Evolutionary conservation across 2,113 vertebrate species (phyloP), one percentile per base, ranked within the genome.

Genomic region (Butorides virescens): DNA sequence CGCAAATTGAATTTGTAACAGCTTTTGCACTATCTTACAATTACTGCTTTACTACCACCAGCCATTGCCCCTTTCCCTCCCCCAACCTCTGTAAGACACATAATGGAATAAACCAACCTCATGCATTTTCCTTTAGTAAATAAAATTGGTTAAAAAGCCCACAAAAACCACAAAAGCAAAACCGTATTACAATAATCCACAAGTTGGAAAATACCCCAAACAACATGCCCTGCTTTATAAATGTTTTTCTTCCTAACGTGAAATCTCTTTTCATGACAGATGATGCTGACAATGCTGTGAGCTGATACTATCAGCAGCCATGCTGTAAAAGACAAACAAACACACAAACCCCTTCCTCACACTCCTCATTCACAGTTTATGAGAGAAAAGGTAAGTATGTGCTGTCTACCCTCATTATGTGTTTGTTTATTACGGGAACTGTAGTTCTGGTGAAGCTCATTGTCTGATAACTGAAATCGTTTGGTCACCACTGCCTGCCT

Each of bases 1-100:
- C 81, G 97, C 92, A 97, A 93, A 97, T 95, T 93, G 93, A 93
- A 95, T 97, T 91, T 95, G 89, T 92, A 95, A 96, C 95, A 94
- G 92, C 94, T 97, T 94, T 92, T 96, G 94, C 95, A 82, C 94
- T 92, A 83, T 83, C 87, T 76, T 72, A 93, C 84, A 81, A 81
- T 88, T 85, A 90, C 84, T 62, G 96, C 92, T 92, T 85, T 93
- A 87, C 81, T 76, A 39, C 87, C 71, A 55, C 94, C 37, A 10
- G 87, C 95, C 94, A 71, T 62, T 92, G 92, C 89, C 94, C 92
- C 95, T 11, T 90, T 93, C 88, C 88, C 88, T 95, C 94, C 77
- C 74, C 46, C 85, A 59, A n/a, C 77, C 95, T 91, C 88, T 44
- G 53, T 78, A 89, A 95, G 84, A 94, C 36, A 87, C 62, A 82